Percentiles rank a stretch among this genome's conserved stretches.
Evolutionary conservation across 2,797 vertebrate genomes (phyloP).

Genomic region (Lacerta viridis): DNA sequence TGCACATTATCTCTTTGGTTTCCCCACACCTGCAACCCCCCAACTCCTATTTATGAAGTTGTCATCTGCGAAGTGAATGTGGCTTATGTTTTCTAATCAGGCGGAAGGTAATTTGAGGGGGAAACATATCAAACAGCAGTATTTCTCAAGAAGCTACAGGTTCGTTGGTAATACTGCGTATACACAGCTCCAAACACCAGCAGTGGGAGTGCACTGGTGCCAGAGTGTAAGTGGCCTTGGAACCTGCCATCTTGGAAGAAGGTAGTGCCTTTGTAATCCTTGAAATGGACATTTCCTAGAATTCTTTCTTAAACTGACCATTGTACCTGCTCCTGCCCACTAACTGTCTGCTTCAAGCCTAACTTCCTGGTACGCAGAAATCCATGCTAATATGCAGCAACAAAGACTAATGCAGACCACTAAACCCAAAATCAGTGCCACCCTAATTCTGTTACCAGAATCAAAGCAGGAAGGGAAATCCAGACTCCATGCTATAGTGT

Average conservation of each 20-base stretch:
- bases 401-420: not conserved
- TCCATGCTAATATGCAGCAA: not conserved
- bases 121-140: too few relatives aligned
- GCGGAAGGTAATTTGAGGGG: too few relatives aligned
- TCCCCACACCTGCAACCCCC: too few relatives aligned
- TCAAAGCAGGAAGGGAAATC: not conserved
- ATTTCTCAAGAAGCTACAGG: too few relatives aligned
- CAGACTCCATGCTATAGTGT: not conserved
- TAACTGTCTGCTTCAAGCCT: not conserved
- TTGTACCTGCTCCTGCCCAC: not conserved
- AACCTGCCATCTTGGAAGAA: constrained; percentile 6
- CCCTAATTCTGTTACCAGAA: not conserved
- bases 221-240: too few relatives aligned
- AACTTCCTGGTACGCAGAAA: not conserved
- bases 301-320: not conserved
- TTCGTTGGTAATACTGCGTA: too few relatives aligned
- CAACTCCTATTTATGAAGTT: too few relatives aligned
- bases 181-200: too few relatives aligned
- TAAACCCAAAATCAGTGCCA: not conserved
- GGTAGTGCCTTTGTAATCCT: not conserved
- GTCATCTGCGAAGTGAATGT: too few relatives aligned
- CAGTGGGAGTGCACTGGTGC: too few relatives aligned
- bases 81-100: too few relatives aligned
- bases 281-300: constrained; percentile 4
- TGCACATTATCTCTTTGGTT: too few relatives aligned